Conservation (phyloP, 2,797 vertebrate species). For the Lateolabrax maculatus region DNA sequence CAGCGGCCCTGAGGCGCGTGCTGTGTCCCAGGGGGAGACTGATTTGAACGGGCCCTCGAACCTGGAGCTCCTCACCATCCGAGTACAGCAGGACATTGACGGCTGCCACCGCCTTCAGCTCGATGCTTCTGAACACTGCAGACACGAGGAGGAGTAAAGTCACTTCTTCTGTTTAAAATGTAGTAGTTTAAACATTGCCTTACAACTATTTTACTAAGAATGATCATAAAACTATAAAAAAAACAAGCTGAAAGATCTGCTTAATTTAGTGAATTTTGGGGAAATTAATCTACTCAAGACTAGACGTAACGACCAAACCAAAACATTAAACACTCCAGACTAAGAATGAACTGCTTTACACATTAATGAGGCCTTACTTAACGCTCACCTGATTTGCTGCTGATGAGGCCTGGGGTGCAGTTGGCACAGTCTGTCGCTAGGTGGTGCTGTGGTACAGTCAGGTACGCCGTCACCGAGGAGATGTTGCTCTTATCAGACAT, state of each 20-base stretch:
- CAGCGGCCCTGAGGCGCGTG: constrained; percentile 82
- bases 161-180: neutral
- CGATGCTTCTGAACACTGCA: constrained; percentile 88
- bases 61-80: constrained; percentile 86
- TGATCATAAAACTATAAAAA: neutral
- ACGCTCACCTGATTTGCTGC: constrained; percentile 88
- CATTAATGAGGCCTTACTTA: neutral
- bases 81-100: constrained; percentile 89
- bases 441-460: constrained; percentile 91
- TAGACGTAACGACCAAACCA: neutral
- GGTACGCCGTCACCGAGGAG: constrained; percentile 89
- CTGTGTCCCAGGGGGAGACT: constrained; percentile 87
- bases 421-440: constrained; percentile 88
- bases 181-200: neutral
- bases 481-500: constrained; percentile 86
- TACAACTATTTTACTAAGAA: neutral
- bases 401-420: constrained; percentile 88
- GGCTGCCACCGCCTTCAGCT: constrained; percentile 89
- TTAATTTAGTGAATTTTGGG: neutral
- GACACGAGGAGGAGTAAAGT: neutral
- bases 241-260: neutral
- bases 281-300: neutral
- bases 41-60: constrained; percentile 91
- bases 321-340: neutral
- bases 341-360: neutral